A percentile compares a stretch with the other conserved stretches of the same genome.
Conservation (phyloP, 2,113 vertebrate genomes). For the Oxyruncus cristatus region DNA sequence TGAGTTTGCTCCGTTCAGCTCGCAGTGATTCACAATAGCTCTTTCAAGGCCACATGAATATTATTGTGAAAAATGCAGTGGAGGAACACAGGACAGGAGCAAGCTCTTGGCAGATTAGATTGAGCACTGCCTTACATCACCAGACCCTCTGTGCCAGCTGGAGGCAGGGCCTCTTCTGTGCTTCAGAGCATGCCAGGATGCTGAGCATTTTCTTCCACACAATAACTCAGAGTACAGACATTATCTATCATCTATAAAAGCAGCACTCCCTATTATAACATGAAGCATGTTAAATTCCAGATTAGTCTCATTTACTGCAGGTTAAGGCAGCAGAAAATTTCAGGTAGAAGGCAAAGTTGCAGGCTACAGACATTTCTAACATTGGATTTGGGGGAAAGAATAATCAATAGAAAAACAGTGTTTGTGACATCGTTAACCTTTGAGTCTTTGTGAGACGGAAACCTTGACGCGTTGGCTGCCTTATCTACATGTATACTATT, state of each 20-base stretch:
- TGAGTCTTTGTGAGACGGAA: background rate
- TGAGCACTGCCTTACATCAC: accelerated
- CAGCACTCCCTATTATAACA: background rate
- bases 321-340: background rate
- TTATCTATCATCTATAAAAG: background rate
- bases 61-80: background rate
- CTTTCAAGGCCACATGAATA: background rate
- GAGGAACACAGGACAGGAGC: background rate
- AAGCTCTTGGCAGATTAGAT: background rate
- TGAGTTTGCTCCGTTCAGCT: background rate
- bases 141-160: background rate
- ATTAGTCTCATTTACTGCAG: background rate
- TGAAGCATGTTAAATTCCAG: background rate
- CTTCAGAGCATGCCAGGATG: background rate
- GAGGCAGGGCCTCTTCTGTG: background rate
- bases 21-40: background rate
- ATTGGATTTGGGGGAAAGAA: background rate
- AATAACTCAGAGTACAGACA: background rate
- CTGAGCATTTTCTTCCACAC: background rate
- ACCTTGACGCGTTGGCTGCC: background rate
- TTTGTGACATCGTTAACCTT: background rate
- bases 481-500: background rate
- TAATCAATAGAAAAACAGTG: background rate
- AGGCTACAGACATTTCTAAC: background rate
- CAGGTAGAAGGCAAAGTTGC: background rate